Evolutionary conservation across 1,140 invertebrate genomes (phyloP), one percentile per base, ranked within the genome.

Genomic region (Drosophila willistoni): DNA sequence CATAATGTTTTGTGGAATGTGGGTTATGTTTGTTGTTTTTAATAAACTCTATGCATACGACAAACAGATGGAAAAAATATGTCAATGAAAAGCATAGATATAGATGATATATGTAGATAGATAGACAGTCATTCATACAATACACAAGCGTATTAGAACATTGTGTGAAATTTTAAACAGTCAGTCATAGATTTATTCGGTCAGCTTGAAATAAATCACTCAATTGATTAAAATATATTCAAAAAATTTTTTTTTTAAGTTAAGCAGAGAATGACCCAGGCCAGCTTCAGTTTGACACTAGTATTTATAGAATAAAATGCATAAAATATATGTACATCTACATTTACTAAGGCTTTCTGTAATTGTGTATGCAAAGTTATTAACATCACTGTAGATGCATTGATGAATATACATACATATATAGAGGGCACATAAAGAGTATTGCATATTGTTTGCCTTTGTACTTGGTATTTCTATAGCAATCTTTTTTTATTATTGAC

Each of bases 121-220:
- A 25, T 12, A n/a, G 17, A 51, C 9, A 51, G 14, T 56, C 3
- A 33, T 33, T 54, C 12, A 63, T n/a, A 44, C 39, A 29, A 41
- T n/a, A 65, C 33, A 62, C 42, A 57, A 69, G 64, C 71, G 72
- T 62, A 83, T 79, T 83, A 83, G 76, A 84, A 84, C 69, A 73
- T 73, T 67, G 63, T 68, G 72, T 39, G 57, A 47, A 9, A 39
- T 60, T 60, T 1, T 10, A 1, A 13, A 73, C 66, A 61, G 22
- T 56, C 14, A 47, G 59, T 19, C 42, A n/a, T 4, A 73, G 33
- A 56, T 57, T 59, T 68, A 39, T 66, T 12, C 13, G 6, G 2
- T 10, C 44, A 51, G 9, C 19, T 9, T 1, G 10, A 47, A 47
- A 47, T 17, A 3, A 47, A 19, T 3, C 9, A 9, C 7, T 17